A percentile compares a stretch with the other conserved stretches of the same genome.
phyloP scores from a whole-genome alignment of 2,113 vertebrate species.

The Scomber scombrus region DNA sequence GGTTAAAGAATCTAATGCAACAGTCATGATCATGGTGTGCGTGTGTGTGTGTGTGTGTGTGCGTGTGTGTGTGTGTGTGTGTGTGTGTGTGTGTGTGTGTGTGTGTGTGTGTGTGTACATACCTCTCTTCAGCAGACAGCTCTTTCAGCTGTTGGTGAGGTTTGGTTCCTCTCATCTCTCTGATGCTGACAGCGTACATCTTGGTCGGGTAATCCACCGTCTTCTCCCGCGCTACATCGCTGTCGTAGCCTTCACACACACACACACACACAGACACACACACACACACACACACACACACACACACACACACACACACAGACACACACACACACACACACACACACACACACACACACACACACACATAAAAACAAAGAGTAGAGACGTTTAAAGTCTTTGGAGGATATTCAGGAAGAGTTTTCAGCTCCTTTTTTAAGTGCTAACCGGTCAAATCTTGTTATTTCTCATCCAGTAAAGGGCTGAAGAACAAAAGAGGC shows the following conservation, averaged over 20 bases:
- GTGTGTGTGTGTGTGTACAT: conserved; percentile 4
- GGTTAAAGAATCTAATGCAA: too few relatives aligned
- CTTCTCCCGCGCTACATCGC: conserved; percentile 94
- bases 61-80: background rate
- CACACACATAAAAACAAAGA: too few relatives aligned
- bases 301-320: too few relatives aligned
- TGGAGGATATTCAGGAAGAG: too few relatives aligned
- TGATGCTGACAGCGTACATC: conserved; percentile 92
- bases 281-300: background rate
- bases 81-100: background rate
- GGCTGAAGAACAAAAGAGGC: too few relatives aligned
- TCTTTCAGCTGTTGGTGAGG: conserved; percentile 95
- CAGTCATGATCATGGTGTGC: too few relatives aligned
- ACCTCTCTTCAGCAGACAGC: conserved; percentile 92
- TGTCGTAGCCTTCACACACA: conserved; percentile 91
- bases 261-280: conserved; percentile 4
- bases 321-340: too few relatives aligned
- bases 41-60: background rate
- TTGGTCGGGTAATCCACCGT: conserved; percentile 93
- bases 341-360: background rate
- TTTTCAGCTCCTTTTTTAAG: too few relatives aligned
- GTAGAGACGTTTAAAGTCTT: too few relatives aligned
- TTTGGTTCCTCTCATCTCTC: conserved; percentile 94
- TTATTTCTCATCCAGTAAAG: too few relatives aligned
- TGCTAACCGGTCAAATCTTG: too few relatives aligned